Evolutionary conservation across 2,888 invertebrate genomes (phyloP).

Genomic region (Platycheirus albimanus): DNA sequence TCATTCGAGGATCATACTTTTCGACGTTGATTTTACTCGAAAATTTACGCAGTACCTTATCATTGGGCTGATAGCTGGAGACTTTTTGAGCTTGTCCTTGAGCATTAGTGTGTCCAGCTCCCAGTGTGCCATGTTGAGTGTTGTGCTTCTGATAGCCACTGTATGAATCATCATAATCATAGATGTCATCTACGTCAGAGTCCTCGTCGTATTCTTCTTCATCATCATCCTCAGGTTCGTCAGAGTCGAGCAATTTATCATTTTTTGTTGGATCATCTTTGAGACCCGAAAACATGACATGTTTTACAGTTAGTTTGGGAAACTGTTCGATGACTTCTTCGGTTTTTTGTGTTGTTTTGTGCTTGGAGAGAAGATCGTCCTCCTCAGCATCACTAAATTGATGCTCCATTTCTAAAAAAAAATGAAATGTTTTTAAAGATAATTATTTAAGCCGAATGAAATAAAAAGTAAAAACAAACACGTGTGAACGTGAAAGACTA

Average conservation of each 20-base stretch:
- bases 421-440: neutral
- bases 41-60: slow-evolving; percentile 91
- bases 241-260: slow-evolving; percentile 46
- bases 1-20: slow-evolving; percentile 87
- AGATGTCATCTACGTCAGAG: slow-evolving; percentile 75
- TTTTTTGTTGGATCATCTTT: slow-evolving; percentile 53
- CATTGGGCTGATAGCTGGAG: slow-evolving; percentile 89
- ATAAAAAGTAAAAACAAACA: slow-evolving; percentile 22
- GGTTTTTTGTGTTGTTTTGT: slow-evolving; percentile 4
- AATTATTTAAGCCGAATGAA: neutral
- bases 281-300: slow-evolving; percentile 77
- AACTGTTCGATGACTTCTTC: slow-evolving; percentile 75
- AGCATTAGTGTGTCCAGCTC: slow-evolving; percentile 81
- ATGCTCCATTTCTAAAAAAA: slow-evolving; percentile 75
- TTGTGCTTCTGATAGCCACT: slow-evolving; percentile 80
- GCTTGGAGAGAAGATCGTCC: slow-evolving; percentile 74
- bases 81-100: slow-evolving; percentile 86
- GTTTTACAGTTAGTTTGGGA: slow-evolving; percentile 78
- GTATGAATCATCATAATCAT: slow-evolving; percentile 80
- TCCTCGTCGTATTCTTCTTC: slow-evolving; percentile 77
- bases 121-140: slow-evolving; percentile 65
- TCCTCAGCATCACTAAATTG: slow-evolving; percentile 82
- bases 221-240: slow-evolving; percentile 72
- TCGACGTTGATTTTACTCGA: slow-evolving; percentile 92
- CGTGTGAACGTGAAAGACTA: slow-evolving; percentile 39